These are phyloP conservation scores for Agriopis leucophaearia DNA, from an alignment of 2,888 invertebrate species.

Conservation along the genomic window DNA sequence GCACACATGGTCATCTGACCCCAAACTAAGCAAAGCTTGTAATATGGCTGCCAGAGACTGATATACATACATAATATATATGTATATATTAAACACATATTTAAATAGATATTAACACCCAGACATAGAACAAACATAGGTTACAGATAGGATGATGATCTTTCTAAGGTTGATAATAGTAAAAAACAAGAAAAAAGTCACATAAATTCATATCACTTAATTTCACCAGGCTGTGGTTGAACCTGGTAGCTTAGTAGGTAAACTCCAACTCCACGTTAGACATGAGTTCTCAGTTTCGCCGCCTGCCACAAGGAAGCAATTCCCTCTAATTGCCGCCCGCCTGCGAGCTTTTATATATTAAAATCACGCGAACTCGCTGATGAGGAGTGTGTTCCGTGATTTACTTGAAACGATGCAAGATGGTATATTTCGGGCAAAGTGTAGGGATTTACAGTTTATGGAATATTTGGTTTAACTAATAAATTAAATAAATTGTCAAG, in stretches of 20 bases:
- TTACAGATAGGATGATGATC: too few species aligned
- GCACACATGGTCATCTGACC: too few species aligned
- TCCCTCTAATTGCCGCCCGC: constrained; percentile 51
- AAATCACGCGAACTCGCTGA: constrained; percentile 53
- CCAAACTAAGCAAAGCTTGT: too few species aligned
- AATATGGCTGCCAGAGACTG: too few species aligned
- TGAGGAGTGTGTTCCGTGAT: constrained; percentile 40
- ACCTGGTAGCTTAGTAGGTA: not conserved
- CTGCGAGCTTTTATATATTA: constrained; percentile 53
- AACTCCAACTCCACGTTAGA: not conserved
- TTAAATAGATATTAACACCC: too few species aligned
- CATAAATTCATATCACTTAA: not conserved
- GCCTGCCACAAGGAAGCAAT: constrained; percentile 50
- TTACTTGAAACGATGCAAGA: not conserved
- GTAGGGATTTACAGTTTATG: not conserved
- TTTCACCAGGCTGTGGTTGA: not conserved
- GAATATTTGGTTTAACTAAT: not conserved
- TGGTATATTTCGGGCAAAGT: not conserved
- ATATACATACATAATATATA: too few species aligned
- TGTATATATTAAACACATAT: too few species aligned
- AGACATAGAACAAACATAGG: too few species aligned
- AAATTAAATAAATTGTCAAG: too few species aligned
- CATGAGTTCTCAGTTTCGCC: constrained; percentile 3
- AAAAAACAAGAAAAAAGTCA: not conserved
- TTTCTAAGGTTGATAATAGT: not conserved